Evolutionary conservation across 2,113 vertebrate genomes (phyloP).

Genomic region (Coreoperca whiteheadi): DNA sequence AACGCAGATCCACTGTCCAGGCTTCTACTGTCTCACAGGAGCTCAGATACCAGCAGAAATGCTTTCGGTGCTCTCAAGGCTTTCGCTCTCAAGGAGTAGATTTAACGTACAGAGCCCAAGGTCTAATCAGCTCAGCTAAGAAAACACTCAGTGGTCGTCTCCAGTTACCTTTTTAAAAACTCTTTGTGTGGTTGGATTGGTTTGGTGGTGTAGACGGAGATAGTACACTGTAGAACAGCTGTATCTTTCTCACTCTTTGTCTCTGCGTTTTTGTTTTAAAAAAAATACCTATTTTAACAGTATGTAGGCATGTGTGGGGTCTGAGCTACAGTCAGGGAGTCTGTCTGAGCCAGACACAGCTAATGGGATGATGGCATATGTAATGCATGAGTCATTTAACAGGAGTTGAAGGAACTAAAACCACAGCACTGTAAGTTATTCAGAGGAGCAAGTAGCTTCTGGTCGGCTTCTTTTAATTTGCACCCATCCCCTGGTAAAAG

Average conservation of each 20-base stretch:
- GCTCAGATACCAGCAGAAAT: conserved; percentile 36
- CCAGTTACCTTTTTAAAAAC: conserved; percentile 32
- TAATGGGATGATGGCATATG: conserved; percentile 57
- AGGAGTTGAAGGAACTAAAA: conserved; percentile 55
- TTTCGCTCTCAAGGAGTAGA: neutral
- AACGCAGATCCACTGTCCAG: neutral
- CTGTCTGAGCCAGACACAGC: conserved; percentile 50
- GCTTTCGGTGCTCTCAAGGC: conserved; percentile 33
- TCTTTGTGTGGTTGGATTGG: conserved; percentile 21
- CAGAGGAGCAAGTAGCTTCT: conserved; percentile 33
- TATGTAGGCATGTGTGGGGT: conserved; percentile 36
- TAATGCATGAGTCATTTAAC: conserved; percentile 68
- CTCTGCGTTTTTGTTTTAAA: conserved; percentile 2
- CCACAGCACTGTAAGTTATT: conserved; percentile 32
- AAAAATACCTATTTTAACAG: conserved; percentile 6
- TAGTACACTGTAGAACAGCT: neutral
- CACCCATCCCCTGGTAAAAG: conserved; percentile 4
- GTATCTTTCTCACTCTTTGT: conserved; percentile 12
- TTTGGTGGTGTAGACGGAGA: neutral
- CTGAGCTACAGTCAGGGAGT: conserved; percentile 29
- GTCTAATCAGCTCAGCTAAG: conserved; percentile 28
- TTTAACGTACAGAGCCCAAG: conserved; percentile 9
- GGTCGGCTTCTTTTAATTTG: conserved; percentile 42
- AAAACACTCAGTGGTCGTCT: conserved; percentile 31
- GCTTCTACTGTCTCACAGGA: neutral